phyloP scores from a whole-genome alignment of 2,113 vertebrate genomes.

The Callipepla squamata region DNA sequence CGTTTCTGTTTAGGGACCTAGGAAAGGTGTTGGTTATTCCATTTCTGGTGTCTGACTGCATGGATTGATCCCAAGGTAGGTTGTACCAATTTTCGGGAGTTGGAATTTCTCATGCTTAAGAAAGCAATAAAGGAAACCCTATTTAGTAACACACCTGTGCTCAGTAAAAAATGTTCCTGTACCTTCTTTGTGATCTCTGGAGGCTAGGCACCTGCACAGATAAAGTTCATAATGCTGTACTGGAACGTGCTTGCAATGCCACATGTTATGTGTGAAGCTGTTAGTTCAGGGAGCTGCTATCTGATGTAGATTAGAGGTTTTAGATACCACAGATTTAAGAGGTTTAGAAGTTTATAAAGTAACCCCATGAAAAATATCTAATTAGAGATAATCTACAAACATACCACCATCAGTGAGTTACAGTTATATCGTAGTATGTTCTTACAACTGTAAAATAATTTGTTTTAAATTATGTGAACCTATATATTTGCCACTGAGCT shows the following conservation, averaged over 20 bases:
- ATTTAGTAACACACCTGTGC: background rate
- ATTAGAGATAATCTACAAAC: background rate
- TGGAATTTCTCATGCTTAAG: background rate
- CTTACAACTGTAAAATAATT: background rate
- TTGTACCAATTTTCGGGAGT: background rate
- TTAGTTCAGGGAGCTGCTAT: background rate
- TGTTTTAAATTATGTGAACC: background rate
- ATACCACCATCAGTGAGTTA: background rate
- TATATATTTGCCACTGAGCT: background rate
- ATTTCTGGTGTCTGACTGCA: accelerated
- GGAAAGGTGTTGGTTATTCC: background rate
- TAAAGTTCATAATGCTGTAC: accelerated
- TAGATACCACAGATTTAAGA: background rate
- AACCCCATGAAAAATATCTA: background rate
- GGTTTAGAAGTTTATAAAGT: background rate
- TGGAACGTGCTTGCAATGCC: background rate
- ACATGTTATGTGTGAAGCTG: accelerated
- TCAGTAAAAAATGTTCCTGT: background rate
- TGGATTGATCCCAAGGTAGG: background rate
- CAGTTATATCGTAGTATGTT: background rate
- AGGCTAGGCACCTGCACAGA: background rate
- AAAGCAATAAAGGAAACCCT: background rate
- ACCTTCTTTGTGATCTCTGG: background rate
- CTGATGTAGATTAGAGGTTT: background rate
- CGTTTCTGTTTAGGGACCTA: background rate